phyloP scores from a whole-genome alignment of 1,140 invertebrate genomes.

The Cardiocondyla obscurior region DNA sequence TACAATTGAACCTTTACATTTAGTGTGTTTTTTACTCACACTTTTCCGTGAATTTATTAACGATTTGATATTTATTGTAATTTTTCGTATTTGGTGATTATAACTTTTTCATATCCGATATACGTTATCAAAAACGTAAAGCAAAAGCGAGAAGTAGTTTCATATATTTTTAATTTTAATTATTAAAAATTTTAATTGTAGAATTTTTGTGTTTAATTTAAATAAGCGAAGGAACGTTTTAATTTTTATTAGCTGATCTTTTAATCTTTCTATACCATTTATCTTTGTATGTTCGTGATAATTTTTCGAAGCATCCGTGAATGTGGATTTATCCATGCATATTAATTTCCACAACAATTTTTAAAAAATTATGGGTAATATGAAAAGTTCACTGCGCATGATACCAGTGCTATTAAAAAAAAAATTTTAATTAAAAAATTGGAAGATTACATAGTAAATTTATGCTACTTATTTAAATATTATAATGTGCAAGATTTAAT shows the following conservation, averaged over 20 bases:
- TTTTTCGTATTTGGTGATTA: not conserved
- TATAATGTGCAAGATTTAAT: not conserved
- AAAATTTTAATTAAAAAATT: constrained; percentile 6
- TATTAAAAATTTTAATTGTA: not conserved
- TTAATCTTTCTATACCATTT: constrained; percentile 1
- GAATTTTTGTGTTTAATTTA: not conserved
- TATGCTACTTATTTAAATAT: not conserved
- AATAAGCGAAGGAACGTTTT: not conserved
- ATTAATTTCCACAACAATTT: not conserved
- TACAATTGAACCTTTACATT: not conserved
- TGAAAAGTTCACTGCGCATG: not conserved
- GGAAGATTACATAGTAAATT: not conserved
- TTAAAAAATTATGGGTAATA: not conserved
- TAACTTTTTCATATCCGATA: not conserved
- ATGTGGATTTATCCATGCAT: not conserved
- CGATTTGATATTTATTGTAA: not conserved
- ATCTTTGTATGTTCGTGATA: not conserved
- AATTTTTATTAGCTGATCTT: not conserved
- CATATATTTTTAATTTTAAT: not conserved
- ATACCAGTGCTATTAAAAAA: not conserved
- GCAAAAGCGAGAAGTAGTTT: not conserved
- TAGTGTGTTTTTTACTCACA: constrained; percentile 2
- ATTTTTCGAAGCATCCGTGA: not conserved
- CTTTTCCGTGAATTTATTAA: not conserved
- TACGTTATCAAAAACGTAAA: constrained; percentile 2